Evolutionary conservation across 2,888 invertebrate species (phyloP).

Genomic region (Formica aserva): DNA sequence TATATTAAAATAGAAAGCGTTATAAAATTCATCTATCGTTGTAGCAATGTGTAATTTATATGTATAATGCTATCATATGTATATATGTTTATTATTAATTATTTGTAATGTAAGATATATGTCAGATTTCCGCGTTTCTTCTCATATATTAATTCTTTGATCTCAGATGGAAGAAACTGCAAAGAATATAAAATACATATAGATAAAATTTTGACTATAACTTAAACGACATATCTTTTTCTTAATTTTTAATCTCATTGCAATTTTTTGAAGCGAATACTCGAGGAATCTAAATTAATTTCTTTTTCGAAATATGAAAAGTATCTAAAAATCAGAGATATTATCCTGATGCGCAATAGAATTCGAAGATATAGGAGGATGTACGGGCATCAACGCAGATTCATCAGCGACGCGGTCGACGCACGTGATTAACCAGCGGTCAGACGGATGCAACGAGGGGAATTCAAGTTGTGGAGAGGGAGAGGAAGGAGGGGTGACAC

Average conservation of each 20-base stretch:
- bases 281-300: background rate
- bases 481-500: conserved; percentile 15
- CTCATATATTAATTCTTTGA: background rate
- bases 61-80: background rate
- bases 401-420: conserved; percentile 60
- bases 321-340: background rate
- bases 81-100: background rate
- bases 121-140: background rate
- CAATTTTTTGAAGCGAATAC: background rate
- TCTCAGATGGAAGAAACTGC: background rate
- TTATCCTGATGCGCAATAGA: background rate
- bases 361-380: background rate
- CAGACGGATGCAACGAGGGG: conserved; percentile 63
- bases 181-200: background rate
- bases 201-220: background rate
- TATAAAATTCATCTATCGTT: background rate
- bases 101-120: conserved; percentile 4
- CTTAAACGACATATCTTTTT: background rate
- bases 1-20: background rate
- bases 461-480: conserved; percentile 16
- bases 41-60: background rate
- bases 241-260: background rate
- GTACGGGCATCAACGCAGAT: conserved; percentile 57
- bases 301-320: no score
- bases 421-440: conserved; percentile 79